Evolutionary conservation across 1,140 invertebrate species (phyloP), one percentile per base, ranked within the genome.

Genomic region (Eupristina koningsbergeri): DNA sequence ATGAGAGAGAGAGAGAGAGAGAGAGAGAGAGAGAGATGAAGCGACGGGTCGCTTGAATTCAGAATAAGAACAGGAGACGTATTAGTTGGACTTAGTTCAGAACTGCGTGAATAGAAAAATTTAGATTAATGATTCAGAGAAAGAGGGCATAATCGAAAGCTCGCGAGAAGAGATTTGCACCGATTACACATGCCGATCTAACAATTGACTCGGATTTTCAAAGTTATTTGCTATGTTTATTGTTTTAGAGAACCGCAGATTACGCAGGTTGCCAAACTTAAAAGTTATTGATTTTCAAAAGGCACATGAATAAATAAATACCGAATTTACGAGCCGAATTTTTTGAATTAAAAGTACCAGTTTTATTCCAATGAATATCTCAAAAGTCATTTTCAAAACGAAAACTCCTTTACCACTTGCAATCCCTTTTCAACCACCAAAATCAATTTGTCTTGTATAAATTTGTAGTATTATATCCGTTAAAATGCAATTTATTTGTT

Each of bases 41-140:
- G n/a, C 13, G 75, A 19, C 45, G 74, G 29, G 13, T 47, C 71
- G 41, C 17, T 47, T 47, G 71, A 73, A 63, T 77, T 83, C 39
- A 22, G 61, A 41, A 26, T 58, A 29, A 36, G 71, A 58, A 58
- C 58, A 47, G 71, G 50, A 82, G 81, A 82, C 81, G 81, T 73
- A 78, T 78, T 78, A 78, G 81, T 78, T 78, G 75, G 81, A 77
- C 67, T 83, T 77, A 77, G 73, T 77, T 83, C 29, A 1, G 17
- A 83, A 83, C 64, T 71, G 29, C 9, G 74, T 29, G 74, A 58
- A 78, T 77, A 69, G 74, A 83, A 83, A 77, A 77, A 83, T 77
- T 83, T 83, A 83, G 81, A 83, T 83, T 69, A 69, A 83, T 69
- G 74, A 45, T 77, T 71, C 39, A 45, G 34, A 34, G 73, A 29